phyloP scores from a whole-genome alignment of 2,888 invertebrate species.

The Hoplodrina ambigua region DNA sequence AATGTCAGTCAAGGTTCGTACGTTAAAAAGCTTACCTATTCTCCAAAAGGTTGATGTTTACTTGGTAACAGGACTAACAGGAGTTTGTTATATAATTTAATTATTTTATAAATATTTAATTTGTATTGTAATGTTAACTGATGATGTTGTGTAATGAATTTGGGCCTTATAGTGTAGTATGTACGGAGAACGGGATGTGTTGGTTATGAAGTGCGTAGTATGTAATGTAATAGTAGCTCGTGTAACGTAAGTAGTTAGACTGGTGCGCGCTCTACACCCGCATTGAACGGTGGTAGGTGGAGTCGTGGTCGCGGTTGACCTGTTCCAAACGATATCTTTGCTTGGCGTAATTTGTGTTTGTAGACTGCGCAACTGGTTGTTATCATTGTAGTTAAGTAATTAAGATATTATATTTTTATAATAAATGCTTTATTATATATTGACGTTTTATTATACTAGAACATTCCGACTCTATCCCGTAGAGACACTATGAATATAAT shows the following conservation, averaged over 20 bases:
- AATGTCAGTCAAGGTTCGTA: not conserved
- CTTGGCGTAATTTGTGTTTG: not conserved
- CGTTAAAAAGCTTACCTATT: too few species aligned
- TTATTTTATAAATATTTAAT: constrained; percentile 8
- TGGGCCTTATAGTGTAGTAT: constrained; percentile 47
- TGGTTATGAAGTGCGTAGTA: constrained; percentile 15
- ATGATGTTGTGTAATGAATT: constrained; percentile 28
- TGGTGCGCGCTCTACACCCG: constrained; percentile 14
- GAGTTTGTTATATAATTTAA: not conserved
- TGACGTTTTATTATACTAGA: constrained; percentile 63
- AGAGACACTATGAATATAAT: not conserved
- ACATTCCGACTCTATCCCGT: not conserved
- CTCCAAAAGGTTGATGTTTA: too few species aligned
- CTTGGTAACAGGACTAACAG: too few species aligned
- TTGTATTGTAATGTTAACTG: not conserved
- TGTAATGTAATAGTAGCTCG: constrained; percentile 18
- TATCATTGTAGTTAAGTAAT: constrained; percentile 59
- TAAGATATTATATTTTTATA: constrained; percentile 76
- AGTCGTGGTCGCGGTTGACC: too few species aligned
- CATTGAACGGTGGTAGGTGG: too few species aligned
- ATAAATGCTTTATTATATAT: constrained; percentile 72
- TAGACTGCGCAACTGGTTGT: constrained; percentile 25
- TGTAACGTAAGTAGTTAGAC: constrained; percentile 29
- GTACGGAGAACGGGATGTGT: not conserved
- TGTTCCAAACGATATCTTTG: not conserved